A percentile compares a stretch with the other conserved stretches of the same genome.
Conservation (phyloP, 2,797 vertebrate genomes). For the Hypotaenidia philippensis region DNA sequence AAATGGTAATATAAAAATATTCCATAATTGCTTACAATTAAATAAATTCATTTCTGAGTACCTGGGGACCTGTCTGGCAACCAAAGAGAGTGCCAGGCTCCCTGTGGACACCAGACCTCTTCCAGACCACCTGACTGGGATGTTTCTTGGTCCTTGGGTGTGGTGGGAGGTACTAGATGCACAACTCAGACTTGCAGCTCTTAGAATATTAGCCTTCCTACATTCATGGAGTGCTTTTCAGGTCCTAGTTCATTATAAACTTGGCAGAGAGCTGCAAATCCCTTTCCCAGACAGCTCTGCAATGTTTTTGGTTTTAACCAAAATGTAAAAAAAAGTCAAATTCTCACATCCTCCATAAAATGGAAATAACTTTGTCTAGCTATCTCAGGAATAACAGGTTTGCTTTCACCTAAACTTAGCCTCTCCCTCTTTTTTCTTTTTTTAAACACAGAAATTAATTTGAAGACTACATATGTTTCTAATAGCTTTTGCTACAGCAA, state of each 20-base stretch:
- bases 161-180: fast-evolving
- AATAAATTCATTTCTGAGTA: not conserved
- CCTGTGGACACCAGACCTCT: not conserved
- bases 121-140: not conserved
- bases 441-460: not conserved
- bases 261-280: not conserved
- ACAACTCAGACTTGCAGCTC: fast-evolving
- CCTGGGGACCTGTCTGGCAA: not conserved
- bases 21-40: not conserved
- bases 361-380: not conserved
- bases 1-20: not conserved
- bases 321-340: not conserved
- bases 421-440: fast-evolving
- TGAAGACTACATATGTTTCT: not conserved
- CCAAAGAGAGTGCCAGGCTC: not conserved
- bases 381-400: not conserved
- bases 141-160: fast-evolving
- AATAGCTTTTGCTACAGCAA: not conserved
- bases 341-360: not conserved
- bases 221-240: not conserved
- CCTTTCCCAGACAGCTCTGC: not conserved
- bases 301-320: not conserved
- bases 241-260: not conserved
- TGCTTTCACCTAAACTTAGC: not conserved
- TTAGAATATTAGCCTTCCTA: not conserved